Evolutionary conservation across 2,113 vertebrate species (phyloP), one percentile per base, ranked within the genome.

Genomic region (Podarcis muralis): DNA sequence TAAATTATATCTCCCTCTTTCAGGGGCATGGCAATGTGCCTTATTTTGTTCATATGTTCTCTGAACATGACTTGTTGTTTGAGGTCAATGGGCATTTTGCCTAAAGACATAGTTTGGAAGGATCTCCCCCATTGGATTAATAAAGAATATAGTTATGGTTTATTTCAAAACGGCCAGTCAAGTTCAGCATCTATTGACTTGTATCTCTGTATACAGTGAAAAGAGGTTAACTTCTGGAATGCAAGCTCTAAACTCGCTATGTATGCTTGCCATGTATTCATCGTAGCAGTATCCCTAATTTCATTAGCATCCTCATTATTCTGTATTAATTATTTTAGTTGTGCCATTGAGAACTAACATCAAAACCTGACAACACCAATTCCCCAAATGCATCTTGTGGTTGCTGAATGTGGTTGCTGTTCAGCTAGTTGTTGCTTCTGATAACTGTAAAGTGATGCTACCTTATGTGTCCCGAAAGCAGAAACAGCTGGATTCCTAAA

Each of bases 311-410:
- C 93, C 90, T 90, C 89, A 43, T 93, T 82, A 84, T 83, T 37
- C 22, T 53, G 90, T 90, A 85, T 97, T 97, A 96, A 97, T 97
- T 96, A 96, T 89, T 90, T 27, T 85, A 93, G 93, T 80, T 77
- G 90, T 93, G 94, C 91, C 95, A 92, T 80, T 48, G 66, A 96
- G 92, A 88, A 93, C 93, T 93, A 91, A 91, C 87, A 90, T 57
- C 93, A 83, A 87, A 74, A 25, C 5, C 94, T 94, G 94, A 97
- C 95, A 92, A 90, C 89, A 93, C 66, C 93, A 94, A 95, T 94
- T 96, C 96, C 96, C 97, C 35, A 77, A 92, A 83, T 74, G 76
- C 90, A 86, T 92, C 89, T 93, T 96, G 96, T 95, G 96, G 96
- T 94, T 91, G 87, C 93, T 91, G 92, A 95, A 90, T 68, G 88